Evolutionary conservation across 2,113 vertebrate genomes (phyloP), one percentile per base, ranked within the genome.

Genomic region (Nettapus auritus): DNA sequence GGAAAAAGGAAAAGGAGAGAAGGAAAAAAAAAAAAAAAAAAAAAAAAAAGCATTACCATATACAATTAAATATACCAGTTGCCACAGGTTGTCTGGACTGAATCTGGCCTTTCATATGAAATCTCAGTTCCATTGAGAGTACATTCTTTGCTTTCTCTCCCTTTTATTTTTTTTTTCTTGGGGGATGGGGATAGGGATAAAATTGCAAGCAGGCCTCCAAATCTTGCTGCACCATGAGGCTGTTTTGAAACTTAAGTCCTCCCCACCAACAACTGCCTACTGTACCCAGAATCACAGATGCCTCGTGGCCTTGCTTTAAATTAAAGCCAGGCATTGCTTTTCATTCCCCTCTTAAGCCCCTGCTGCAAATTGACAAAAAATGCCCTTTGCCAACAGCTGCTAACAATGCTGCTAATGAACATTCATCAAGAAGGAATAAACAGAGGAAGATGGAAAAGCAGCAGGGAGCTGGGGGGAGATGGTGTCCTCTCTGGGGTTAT

Each of bases 371-470:
- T 71, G 86, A 89, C 82, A 93, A 87, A 89, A 83, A 80, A 56
- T 18, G 57, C 8, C 48, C 36, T 12, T 38, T 79, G 91, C 95
- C 95, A 93, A 33, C 84, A 80, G 91, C 88, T 91, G 93, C 68
- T 89, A 80, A 80, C 70, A 76, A 89, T 68, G 85, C 70, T 42
- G 68, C 91, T 95, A 91, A 95, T 77, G 86, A 94, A 44, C 86
- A 9, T 69, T 60, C 40, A 2, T 68, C 78, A 56, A 82, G 82
- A 77, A 81, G 64, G 74, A 55, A 81, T 73, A 89, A 91, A 82
- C 36, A 80, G 38, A 89, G 73, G 66, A 31, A 40, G 78, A 70
- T 73, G 44, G 46, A 71, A 70, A 79, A 55, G 21, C 67, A 57
- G 53, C n/a, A 53, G 79, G 48, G 14, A 36, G 46, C 11, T 11